A percentile compares a stretch with the other conserved stretches of the same genome.
These are phyloP conservation scores for Xanthorhoe spadicearia DNA, from an alignment of 2,888 invertebrate species.

Conservation along the genomic window DNA sequence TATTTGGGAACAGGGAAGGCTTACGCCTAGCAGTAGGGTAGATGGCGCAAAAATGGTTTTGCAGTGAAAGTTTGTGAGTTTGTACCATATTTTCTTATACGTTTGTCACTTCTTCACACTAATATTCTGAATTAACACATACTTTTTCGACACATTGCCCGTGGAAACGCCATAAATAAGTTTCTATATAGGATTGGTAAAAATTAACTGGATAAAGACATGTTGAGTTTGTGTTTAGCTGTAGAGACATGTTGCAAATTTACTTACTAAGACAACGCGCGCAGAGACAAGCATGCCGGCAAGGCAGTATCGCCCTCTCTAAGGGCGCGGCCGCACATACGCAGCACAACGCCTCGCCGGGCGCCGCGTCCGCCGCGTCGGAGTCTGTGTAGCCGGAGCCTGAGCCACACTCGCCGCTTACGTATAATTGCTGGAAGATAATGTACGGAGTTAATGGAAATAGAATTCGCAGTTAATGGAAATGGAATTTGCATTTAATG, in stretches of 20 bases:
- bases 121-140: too few species aligned
- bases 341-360: constrained; percentile 85
- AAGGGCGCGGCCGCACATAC: constrained; percentile 92
- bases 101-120: too few species aligned
- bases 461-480: neutral
- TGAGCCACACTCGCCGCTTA: constrained; percentile 85
- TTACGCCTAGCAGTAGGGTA: too few species aligned
- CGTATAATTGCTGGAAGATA: constrained; percentile 88
- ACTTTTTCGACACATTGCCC: too few species aligned
- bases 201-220: too few species aligned
- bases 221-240: too few species aligned
- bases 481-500: neutral
- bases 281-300: constrained; percentile 94
- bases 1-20: too few species aligned
- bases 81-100: too few species aligned
- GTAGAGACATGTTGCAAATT: neutral
- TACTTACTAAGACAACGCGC: constrained; percentile 89
- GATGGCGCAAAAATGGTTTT: too few species aligned
- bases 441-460: neutral
- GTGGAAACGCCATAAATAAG: too few species aligned
- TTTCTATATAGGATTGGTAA: too few species aligned
- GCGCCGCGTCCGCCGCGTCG: constrained; percentile 53
- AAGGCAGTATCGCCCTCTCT: constrained; percentile 92
- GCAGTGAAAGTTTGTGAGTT: too few species aligned
- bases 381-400: constrained; percentile 79